Evolutionary conservation across 2,888 invertebrate genomes (phyloP).

Genomic region (Acanthococcus lagerstroemiae): DNA sequence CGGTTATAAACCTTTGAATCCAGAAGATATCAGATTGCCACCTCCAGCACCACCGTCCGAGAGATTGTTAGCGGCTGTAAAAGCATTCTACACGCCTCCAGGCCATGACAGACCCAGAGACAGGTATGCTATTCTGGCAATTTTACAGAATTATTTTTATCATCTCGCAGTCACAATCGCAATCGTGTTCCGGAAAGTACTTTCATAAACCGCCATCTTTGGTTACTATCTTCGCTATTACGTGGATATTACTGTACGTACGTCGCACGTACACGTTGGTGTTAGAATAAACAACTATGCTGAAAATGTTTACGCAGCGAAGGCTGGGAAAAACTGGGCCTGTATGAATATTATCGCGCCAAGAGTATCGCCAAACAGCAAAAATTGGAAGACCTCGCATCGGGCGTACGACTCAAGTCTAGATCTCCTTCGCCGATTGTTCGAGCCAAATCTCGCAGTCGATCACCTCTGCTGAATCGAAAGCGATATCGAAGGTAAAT

Average conservation of each 20-base stretch:
- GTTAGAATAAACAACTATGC: not conserved
- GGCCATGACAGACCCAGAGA: slow-evolving; percentile 91
- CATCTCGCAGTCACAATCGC: no score
- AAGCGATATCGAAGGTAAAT: slow-evolving; percentile 51
- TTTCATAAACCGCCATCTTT: no score
- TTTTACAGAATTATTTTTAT: no score
- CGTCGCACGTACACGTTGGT: not conserved
- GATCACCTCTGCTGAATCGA: slow-evolving; percentile 53
- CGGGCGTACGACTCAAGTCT: slow-evolving; percentile 58
- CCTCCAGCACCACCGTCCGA: slow-evolving; percentile 93
- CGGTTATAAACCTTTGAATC: slow-evolving; percentile 80
- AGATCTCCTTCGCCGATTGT: slow-evolving; percentile 70
- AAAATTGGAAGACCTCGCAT: slow-evolving; percentile 70
- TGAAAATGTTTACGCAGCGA: slow-evolving; percentile 46
- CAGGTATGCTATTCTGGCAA: slow-evolving; percentile 48
- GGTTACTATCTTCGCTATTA: no score
- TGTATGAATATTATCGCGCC: slow-evolving; percentile 95
- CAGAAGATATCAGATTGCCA: slow-evolving; percentile 79
- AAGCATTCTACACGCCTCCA: slow-evolving; percentile 90
- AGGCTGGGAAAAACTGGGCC: slow-evolving; percentile 95
- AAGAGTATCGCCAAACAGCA: slow-evolving; percentile 83
- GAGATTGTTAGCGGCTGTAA: slow-evolving; percentile 81
- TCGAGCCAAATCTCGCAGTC: slow-evolving; percentile 60
- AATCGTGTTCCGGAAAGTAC: no score
- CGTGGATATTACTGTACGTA: no score